Conservation (phyloP, 2,797 vertebrate genomes). For the Acanthurus lineatus region DNA sequence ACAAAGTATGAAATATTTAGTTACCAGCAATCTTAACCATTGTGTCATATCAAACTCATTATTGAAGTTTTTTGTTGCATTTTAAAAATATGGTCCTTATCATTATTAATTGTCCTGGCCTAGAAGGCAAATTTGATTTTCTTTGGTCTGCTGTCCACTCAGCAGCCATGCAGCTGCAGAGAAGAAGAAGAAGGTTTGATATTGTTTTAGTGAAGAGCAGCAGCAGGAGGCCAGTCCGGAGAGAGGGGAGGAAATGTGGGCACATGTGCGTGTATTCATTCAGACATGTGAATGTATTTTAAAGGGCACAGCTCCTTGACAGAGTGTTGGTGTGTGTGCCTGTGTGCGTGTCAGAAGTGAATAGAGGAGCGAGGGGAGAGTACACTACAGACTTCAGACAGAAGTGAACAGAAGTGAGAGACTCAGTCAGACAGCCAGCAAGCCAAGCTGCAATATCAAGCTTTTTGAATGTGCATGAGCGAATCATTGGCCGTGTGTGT, state of each 20-base stretch:
- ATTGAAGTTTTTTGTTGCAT: too few species aligned
- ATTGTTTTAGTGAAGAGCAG: constrained; percentile 25
- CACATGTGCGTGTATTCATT: constrained; percentile 9
- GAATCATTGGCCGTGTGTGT: constrained; percentile 26
- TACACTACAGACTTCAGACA: constrained; percentile 40
- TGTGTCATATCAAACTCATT: too few species aligned
- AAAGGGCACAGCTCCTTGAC: constrained; percentile 22
- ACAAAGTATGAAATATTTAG: too few species aligned
- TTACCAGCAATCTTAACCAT: too few species aligned
- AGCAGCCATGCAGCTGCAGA: constrained; percentile 1
- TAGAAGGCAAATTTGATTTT: not conserved
- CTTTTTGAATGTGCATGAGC: constrained; percentile 25
- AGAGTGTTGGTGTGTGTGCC: constrained; percentile 21
- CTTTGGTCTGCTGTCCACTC: not conserved
- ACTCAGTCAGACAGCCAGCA: constrained; percentile 28
- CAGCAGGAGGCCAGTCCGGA: constrained; percentile 44
- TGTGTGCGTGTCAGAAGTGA: constrained; percentile 26
- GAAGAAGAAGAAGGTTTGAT: constrained; percentile 33
- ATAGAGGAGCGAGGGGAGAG: constrained; percentile 17
- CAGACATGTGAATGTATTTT: constrained; percentile 13
- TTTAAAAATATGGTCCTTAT: too few species aligned
- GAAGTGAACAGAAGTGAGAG: constrained; percentile 45
- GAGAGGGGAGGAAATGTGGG: constrained; percentile 28
- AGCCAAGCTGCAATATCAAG: constrained; percentile 47
- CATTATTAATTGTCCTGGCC: too few species aligned